Conservation (phyloP, 2,888 invertebrate genomes). For the Branchipolynoe longqiensis region DNA sequence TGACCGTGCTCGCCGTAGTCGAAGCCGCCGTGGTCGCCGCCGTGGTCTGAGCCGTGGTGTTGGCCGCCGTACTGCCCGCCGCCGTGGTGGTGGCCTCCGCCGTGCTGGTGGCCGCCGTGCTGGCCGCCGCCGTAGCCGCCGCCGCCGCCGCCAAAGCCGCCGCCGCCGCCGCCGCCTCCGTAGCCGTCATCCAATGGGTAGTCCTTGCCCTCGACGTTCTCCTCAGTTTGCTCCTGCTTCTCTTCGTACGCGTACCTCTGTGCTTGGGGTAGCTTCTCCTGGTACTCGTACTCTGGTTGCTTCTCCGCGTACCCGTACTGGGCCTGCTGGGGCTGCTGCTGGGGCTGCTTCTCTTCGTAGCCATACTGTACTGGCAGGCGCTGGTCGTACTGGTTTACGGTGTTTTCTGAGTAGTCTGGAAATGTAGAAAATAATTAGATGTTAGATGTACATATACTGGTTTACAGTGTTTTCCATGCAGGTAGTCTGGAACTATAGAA, state of each 20-base stretch:
- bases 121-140: neutral
- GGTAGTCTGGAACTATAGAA: too few relatives aligned
- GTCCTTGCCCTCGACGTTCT: neutral
- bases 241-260: neutral
- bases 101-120: constrained; percentile 9
- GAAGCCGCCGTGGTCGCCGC: constrained; percentile 40
- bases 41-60: constrained; percentile 44
- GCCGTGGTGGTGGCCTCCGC: neutral
- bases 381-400: too few relatives aligned
- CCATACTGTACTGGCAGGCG: too few relatives aligned
- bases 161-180: neutral
- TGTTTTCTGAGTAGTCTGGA: too few relatives aligned
- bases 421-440: too few relatives aligned
- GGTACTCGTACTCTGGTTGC: neutral
- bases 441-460: too few relatives aligned
- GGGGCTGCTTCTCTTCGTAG: neutral
- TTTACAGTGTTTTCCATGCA: too few relatives aligned
- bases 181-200: constrained; percentile 38
- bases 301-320: neutral
- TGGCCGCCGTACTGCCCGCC: constrained; percentile 3
- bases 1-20: constrained; percentile 16
- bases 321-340: neutral
- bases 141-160: neutral
- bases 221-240: neutral
- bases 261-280: too few relatives aligned